Evolutionary conservation across 2,888 invertebrate genomes (phyloP).

Genomic region (Phalera bucephala): DNA sequence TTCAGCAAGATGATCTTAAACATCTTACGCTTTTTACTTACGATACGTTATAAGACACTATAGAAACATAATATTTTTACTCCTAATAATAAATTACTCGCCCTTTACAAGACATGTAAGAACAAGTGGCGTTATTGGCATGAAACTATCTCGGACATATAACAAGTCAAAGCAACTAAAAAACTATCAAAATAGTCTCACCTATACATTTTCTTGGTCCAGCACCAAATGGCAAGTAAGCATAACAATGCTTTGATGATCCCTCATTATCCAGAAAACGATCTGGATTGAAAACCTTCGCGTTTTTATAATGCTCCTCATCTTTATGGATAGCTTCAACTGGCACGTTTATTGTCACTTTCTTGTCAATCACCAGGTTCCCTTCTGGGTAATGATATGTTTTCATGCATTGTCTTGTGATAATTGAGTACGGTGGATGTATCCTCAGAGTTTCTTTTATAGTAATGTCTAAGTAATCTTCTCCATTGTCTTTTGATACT

Average conservation of each 20-base stretch:
- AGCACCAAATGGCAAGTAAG: conserved; percentile 69
- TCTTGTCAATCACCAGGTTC: conserved; percentile 59
- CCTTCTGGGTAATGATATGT: conserved; percentile 60
- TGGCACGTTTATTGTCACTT: conserved; percentile 62
- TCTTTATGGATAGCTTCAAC: conserved; percentile 66
- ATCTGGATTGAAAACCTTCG: conserved; percentile 61
- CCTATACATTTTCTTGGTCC: conserved; percentile 75
- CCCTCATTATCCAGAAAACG: conserved; percentile 54
- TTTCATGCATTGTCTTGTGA: conserved; percentile 65
- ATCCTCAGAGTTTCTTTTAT: conserved; percentile 70
- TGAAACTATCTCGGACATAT: no score
- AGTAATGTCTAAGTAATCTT: conserved; percentile 56
- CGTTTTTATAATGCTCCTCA: conserved; percentile 53
- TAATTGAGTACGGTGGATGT: conserved; percentile 64
- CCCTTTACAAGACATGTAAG: no score
- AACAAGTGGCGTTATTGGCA: no score
- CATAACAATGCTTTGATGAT: conserved; percentile 41
- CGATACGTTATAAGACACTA: no score
- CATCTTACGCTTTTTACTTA: no score
- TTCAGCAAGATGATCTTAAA: no score
- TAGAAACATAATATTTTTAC: no score
- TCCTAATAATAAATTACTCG: no score
- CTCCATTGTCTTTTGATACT: conserved; percentile 38
- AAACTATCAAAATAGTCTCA: no score
- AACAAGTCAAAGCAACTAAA: no score